Evolutionary conservation across 2,113 vertebrate genomes (phyloP), one percentile per base, ranked within the genome.

Genomic region (rat (Rattus norvegicus)): DNA sequence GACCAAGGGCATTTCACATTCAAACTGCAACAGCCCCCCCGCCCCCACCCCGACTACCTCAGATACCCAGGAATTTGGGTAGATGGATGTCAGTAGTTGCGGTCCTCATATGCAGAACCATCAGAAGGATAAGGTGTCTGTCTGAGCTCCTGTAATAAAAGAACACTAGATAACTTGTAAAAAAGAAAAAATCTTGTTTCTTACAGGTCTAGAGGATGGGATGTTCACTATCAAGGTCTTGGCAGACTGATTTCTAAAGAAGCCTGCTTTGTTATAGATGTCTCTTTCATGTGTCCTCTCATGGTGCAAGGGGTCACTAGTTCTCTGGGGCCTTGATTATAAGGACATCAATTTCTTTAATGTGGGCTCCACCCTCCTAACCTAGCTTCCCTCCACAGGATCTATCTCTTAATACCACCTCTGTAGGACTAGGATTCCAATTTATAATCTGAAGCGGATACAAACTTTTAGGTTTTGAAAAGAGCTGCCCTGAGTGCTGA

Each of bases 31-130:
- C 52, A 43, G 36, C 39, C 36, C 56, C 33, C n/a, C n/a, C n/a
- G n/a, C n/a, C n/a, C n/a, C n/a, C n/a, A n/a, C n/a, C n/a, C 43
- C 2, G 89, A 39, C n/a, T 75, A 33, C 11, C 26, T 91, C 22
- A 87, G 43, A 56, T 87, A 84, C 19, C 63, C 17, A 88, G 65
- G 17, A 96, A 84, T 65, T 77, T 94, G 79, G 63, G 56, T 70
- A 75, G 36, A 67, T 73, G 26, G 33, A 33, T 6, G 0, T 61
- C 47, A 52, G 28, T 52, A 22, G n/a, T 36, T 43, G 26, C 70
- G 56, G 30, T 20, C n/a, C 26, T 85, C 47, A 85, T 30, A 59
- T n/a, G 69, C 75, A 85, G 69, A 95, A 95, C 4, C 36, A 70
- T 52, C 30, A 73, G 26, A 54, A 80, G 4, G 26, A 54, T 10